Conservation (phyloP, 2,888 invertebrate genomes). For the Parelbella ahira region DNA sequence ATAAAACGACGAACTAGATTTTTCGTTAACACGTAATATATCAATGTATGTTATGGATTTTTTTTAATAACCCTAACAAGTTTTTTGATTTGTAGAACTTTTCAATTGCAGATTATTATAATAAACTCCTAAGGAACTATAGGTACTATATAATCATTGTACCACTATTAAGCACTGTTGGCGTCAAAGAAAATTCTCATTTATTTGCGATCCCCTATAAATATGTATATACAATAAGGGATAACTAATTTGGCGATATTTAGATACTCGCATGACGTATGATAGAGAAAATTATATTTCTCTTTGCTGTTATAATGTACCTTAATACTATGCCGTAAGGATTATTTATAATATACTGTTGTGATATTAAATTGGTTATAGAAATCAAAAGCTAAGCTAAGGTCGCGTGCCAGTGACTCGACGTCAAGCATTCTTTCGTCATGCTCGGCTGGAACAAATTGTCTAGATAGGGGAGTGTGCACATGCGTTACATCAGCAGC, state of each 20-base stretch:
- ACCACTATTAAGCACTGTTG: too few species aligned
- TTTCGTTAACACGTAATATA: too few species aligned
- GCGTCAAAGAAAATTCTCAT: too few species aligned
- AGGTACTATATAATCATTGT: too few species aligned
- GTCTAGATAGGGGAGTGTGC: conserved; percentile 51
- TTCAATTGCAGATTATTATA: too few species aligned
- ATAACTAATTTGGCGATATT: conserved; percentile 1
- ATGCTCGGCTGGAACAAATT: conserved; percentile 74
- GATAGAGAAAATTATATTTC: neutral
- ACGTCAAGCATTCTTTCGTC: conserved; percentile 63
- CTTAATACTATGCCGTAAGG: conserved; percentile 24
- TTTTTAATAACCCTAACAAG: too few species aligned
- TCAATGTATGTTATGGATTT: too few species aligned
- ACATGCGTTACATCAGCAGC: conserved; percentile 36
- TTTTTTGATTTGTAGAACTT: too few species aligned
- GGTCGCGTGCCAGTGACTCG: conserved; percentile 66
- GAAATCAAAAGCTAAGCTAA: conserved; percentile 39
- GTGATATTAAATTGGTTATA: conserved; percentile 40
- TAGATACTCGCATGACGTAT: conserved; percentile 15
- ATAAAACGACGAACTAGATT: too few species aligned
- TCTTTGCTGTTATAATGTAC: neutral
- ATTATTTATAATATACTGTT: conserved; percentile 43
- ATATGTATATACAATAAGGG: too few species aligned
- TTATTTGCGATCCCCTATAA: too few species aligned
- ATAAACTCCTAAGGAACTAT: too few species aligned